Percentiles rank a stretch among this genome's conserved stretches.
Evolutionary conservation across 2,797 vertebrate genomes (phyloP).

Genomic region (Argentina silus): DNA sequence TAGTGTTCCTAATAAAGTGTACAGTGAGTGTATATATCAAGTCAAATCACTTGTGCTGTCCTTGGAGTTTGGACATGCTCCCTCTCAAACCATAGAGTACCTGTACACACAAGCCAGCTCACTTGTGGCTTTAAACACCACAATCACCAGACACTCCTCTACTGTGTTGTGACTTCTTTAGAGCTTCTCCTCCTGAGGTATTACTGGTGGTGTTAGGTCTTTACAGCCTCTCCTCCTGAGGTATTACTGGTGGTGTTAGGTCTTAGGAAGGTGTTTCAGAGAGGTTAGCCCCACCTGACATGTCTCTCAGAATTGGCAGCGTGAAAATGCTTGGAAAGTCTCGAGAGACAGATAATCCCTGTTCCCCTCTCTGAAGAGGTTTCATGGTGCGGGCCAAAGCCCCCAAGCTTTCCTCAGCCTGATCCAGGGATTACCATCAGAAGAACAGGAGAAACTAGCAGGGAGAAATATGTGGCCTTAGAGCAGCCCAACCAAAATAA

Average conservation of each 20-base stretch:
- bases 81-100: neutral
- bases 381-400: constrained; percentile 14
- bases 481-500: constrained; percentile 42
- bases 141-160: neutral
- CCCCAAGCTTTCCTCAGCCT: constrained; percentile 28
- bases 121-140: neutral
- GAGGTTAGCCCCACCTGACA: constrained; percentile 26
- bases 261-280: constrained; percentile 15
- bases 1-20: too few relatives aligned
- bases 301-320: constrained; percentile 4
- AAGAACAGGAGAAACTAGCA: constrained; percentile 42
- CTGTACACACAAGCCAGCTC: neutral
- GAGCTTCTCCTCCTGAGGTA: constrained; percentile 8
- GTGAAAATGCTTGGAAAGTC: neutral
- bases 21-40: neutral
- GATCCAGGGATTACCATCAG: constrained; percentile 38
- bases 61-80: neutral
- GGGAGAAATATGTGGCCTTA: constrained; percentile 29
- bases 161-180: neutral
- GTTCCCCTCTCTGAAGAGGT: constrained; percentile 21
- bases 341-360: neutral
- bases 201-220: constrained; percentile 23
- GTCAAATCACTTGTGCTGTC: neutral
- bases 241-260: constrained; percentile 23
- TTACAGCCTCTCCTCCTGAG: constrained; percentile 11